Percentiles rank a stretch among this genome's conserved stretches.
phyloP scores from a whole-genome alignment of 2,113 vertebrate species.

The Lophotis ruficrista region DNA sequence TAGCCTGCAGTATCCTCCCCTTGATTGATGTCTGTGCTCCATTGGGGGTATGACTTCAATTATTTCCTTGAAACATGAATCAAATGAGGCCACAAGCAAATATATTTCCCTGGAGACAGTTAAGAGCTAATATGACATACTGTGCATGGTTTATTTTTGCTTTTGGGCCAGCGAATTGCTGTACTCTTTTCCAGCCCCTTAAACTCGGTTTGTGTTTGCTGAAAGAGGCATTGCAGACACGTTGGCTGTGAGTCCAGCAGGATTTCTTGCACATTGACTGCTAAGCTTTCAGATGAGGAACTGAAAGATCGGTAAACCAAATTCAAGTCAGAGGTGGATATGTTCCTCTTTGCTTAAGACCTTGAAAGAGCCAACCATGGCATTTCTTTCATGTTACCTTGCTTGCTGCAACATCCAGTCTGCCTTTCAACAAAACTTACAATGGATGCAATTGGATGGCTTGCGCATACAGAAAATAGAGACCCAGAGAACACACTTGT shows the following conservation, averaged over 20 bases:
- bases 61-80: conserved; percentile 53
- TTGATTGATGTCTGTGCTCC: background rate
- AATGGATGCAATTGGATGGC: background rate
- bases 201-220: conserved; percentile 28
- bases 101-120: conserved; percentile 44
- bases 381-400: background rate
- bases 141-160: background rate
- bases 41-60: conserved; percentile 50
- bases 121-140: conserved; percentile 35
- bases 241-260: background rate
- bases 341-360: background rate
- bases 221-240: conserved; percentile 28
- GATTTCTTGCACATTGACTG: background rate
- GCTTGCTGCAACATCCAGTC: background rate
- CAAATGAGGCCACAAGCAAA: conserved; percentile 42
- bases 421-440: background rate
- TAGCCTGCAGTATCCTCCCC: background rate
- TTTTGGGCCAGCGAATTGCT: background rate
- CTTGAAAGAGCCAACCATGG: background rate
- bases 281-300: background rate
- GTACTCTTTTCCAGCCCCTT: conserved; percentile 16
- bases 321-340: background rate
- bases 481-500: background rate
- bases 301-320: background rate
- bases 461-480: background rate